Percentiles rank a stretch among this genome's conserved stretches.
phyloP scores from a whole-genome alignment of 2,888 invertebrate genomes.

The Morpho deidamia region DNA sequence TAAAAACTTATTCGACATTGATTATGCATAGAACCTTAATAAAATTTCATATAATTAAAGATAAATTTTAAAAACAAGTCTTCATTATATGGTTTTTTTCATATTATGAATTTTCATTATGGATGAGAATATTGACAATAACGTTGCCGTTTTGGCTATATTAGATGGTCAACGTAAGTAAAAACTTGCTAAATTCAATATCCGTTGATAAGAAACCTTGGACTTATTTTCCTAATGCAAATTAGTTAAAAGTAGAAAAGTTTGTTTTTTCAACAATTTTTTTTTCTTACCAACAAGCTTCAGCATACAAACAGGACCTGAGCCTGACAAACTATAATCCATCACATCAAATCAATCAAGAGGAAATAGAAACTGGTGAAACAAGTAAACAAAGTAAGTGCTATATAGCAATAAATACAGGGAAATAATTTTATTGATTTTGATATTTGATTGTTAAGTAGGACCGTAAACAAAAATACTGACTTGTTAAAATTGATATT shows the following conservation, averaged over 20 bases:
- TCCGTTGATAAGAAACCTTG: background rate
- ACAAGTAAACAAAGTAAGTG: constrained; percentile 52
- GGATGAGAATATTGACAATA: constrained; percentile 53
- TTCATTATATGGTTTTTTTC: too few relatives aligned
- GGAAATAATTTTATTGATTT: too few relatives aligned
- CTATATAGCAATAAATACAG: background rate
- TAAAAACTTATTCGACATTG: too few relatives aligned
- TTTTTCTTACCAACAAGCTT: constrained; percentile 26
- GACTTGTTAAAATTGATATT: background rate
- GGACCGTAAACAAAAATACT: background rate
- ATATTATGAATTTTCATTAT: constrained; percentile 28
- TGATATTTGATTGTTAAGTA: background rate
- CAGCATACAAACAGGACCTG: constrained; percentile 44
- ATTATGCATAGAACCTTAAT: too few relatives aligned
- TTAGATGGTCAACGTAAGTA: constrained; percentile 50
- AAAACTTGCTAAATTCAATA: background rate
- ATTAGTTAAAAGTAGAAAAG: too few relatives aligned
- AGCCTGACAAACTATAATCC: constrained; percentile 38
- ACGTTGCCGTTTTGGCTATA: constrained; percentile 54
- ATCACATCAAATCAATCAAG: constrained; percentile 35
- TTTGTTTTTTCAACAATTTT: background rate
- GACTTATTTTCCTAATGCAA: background rate
- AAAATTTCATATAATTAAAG: too few relatives aligned
- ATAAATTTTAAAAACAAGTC: too few relatives aligned
- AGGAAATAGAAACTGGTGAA: constrained; percentile 45